Base-by-base conservation (phyloP, 2,888 invertebrate genomes). In the Netelia virgata region DNA sequence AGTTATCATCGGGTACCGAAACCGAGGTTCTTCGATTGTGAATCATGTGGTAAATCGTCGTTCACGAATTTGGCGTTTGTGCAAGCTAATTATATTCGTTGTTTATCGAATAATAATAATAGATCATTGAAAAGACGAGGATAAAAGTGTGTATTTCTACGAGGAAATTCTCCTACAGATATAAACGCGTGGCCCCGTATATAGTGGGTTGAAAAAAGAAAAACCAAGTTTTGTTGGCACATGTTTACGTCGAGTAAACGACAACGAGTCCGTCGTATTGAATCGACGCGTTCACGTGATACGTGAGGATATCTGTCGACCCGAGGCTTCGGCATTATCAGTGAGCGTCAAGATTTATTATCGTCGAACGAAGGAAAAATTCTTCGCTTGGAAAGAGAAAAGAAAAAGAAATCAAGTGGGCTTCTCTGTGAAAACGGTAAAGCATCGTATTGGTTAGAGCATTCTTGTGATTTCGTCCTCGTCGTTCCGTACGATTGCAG, bases 1-100 rank as follows among this genome's bases (percentile, higher is more conserved):
- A 16, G 20, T 41, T 28, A 53, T 76, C 66, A 18, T 8, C 63
- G 53, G 57, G 28, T 76, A 36, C 11, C 14, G 18, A 68, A 50
- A 43, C 28, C 36, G 28, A n/a, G 3, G 11, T 36, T 63, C 36
- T 16, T 63, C 50, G 50, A 14, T 18, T 18, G 68, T 68, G 50
- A 66, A 47, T 66, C 66, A 50, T n/a, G 14, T 50, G 68, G 57
- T 1, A 18, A 18, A 50, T 68, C 14, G 11, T 16, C 43, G 50
- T 50, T 23, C 41, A 9, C 23, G 43, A 10, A 16, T n/a, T 14
- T 23, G 23, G 50, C 11, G 68, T 41, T 36, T n/a, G 36, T n/a
- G 16, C 16, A n/a, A 36, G 6, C 16, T 28, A 63, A 63, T 41
- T 16, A 0, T n/a, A 14, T 41, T 10, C 64, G 64, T 23, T 47